These are phyloP conservation scores for Syngnathus acus DNA, from an alignment of 2,797 vertebrate genomes.

Conservation along the genomic window DNA sequence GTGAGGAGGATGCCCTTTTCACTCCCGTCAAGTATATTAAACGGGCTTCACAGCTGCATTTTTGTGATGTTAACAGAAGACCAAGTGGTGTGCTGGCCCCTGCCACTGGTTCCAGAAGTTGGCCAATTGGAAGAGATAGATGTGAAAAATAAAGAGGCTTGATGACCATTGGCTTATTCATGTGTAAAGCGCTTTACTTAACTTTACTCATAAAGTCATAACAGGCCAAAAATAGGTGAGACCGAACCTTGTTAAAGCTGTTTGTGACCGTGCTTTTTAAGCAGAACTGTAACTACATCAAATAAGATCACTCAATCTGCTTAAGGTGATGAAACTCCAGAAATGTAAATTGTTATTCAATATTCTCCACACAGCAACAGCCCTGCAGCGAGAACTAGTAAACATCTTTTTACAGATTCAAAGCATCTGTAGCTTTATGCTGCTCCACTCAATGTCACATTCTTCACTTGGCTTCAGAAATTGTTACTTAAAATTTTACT, in stretches of 20 bases:
- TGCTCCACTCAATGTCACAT: neutral
- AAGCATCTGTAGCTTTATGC: neutral
- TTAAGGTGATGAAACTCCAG: conserved; percentile 5
- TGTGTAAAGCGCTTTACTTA: neutral
- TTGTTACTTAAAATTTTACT: neutral
- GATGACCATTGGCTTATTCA: neutral
- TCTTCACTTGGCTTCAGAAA: neutral
- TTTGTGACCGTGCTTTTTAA: neutral
- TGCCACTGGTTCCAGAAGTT: neutral
- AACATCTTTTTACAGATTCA: conserved; percentile 2
- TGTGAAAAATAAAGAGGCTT: neutral
- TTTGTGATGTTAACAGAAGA: neutral
- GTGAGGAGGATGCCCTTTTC: conserved; percentile 7
- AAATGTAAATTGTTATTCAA: conserved; percentile 25
- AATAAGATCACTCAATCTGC: conserved; percentile 16
- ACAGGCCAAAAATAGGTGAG: neutral
- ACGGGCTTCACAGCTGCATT: conserved; percentile 20
- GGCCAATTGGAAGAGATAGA: neutral
- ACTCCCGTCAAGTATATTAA: neutral
- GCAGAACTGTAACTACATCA: conserved; percentile 5
- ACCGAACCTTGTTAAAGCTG: neutral
- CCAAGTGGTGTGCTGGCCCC: neutral
- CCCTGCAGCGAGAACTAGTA: conserved; percentile 9
- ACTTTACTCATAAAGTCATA: neutral
- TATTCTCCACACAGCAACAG: conserved; percentile 20